Evolutionary conservation across 2,888 invertebrate species (phyloP), one percentile per base, ranked within the genome.

Genomic region (Agrotis puta): DNA sequence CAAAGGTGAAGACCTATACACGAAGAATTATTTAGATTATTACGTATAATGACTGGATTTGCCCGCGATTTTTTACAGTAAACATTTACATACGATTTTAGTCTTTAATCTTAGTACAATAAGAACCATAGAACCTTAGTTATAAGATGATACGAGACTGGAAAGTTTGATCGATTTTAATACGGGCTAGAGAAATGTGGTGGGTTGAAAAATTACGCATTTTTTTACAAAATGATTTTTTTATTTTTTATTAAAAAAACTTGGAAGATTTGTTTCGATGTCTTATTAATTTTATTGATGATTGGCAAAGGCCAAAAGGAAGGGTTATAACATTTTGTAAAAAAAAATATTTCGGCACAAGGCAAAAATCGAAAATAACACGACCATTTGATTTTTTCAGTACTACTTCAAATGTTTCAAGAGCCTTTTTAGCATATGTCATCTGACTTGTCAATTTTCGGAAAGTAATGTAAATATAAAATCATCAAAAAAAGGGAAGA

Each of bases 21-120:
- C 78, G 76, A 81, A 85, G 74, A 79, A 77, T 79, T 57, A 83
- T 78, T 59, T 59, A 82, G 57, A 78, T 64, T 77, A 82, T 85
- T 85, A 85, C 85, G 87, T 84, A 84, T 85, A 84, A 85, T 85
- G 85, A 86, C 87, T 79, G 79, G 74, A 79, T 83, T 82, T 80
- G 79, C 79, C 75, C 77, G 73, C 71, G 58, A 76, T 73, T 79
- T 56, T 51, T 74, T 70, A 84, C 80, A 79, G 61, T 73, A 64
- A 77, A 85, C 74, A 79, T 85, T 82, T 82, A 84, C 84, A 82
- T 76, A 84, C 71, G 53, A 84, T 74, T 65, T 84, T 86, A 86
- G 80, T 84, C 77, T 85, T 85, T 72, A 82, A 76, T n/a, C 14
- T 74, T 84, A 85, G 68, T 62, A 58, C 11, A 64, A 76, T 86